phyloP scores from a whole-genome alignment of 2,113 vertebrate species.

The Tretioscincus oriximinensis region DNA sequence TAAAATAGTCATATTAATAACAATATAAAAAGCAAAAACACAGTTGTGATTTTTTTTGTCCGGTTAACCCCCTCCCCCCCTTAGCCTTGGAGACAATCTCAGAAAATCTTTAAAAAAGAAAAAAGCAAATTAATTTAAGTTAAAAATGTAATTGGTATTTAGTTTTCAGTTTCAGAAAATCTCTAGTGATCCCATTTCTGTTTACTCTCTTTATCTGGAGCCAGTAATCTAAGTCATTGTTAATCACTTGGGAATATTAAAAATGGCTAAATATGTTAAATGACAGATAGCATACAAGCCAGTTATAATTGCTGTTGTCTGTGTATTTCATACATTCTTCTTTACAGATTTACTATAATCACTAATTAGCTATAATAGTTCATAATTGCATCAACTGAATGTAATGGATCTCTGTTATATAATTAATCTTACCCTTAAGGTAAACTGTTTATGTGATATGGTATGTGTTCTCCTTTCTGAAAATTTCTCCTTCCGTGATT shows the following conservation, averaged over 20 bases:
- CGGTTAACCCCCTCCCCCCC: no score
- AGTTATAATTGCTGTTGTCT: conserved; percentile 24
- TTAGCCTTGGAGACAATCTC: not conserved
- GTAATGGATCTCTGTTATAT: conserved; percentile 17
- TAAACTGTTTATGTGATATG: conserved; percentile 2
- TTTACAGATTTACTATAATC: conserved; percentile 24
- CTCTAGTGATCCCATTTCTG: not conserved
- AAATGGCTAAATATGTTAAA: conserved; percentile 1
- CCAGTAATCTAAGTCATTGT: not conserved
- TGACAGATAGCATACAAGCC: not conserved
- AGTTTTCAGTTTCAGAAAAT: not conserved
- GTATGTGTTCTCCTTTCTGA: not conserved
- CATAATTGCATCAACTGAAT: conserved; percentile 26
- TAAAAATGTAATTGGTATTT: not conserved
- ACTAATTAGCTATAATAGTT: conserved; percentile 29
- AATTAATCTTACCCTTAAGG: conserved; percentile 28
- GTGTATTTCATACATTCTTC: conserved; percentile 11
- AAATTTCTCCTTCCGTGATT: not conserved
- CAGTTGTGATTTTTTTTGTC: not conserved
- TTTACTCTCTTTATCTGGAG: not conserved
- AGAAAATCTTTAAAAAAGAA: not conserved
- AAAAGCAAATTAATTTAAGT: not conserved
- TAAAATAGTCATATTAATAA: not conserved
- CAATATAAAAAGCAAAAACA: not conserved
- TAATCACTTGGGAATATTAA: not conserved